A percentile compares a stretch with the other conserved stretches of the same genome.
Conservation (phyloP, 2,113 vertebrate genomes). For the Pomatostomus ruficeps region DNA sequence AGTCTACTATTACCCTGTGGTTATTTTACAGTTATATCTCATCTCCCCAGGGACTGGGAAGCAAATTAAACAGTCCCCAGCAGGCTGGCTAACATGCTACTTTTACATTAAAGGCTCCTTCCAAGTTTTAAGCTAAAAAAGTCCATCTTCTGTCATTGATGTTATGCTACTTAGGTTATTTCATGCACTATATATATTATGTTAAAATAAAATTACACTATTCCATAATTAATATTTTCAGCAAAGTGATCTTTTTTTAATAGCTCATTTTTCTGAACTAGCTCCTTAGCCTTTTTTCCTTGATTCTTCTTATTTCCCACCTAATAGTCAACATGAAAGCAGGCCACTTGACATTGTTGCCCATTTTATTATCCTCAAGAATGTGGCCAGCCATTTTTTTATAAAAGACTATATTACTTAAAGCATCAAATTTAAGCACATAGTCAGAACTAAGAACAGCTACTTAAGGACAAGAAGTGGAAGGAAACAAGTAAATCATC, state of each 20-base stretch:
- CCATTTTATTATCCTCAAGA: background rate
- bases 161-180: background rate
- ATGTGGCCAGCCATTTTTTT: background rate
- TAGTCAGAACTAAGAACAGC: background rate
- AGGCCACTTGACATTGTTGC: background rate
- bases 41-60: background rate
- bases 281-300: background rate
- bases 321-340: background rate
- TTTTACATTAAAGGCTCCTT: background rate
- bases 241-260: background rate
- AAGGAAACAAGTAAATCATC: slow-evolving; percentile 6
- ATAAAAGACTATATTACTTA: background rate
- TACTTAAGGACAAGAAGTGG: background rate
- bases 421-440: background rate
- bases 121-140: background rate
- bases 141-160: background rate
- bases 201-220: background rate
- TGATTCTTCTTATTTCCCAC: background rate
- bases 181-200: background rate
- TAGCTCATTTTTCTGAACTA: background rate
- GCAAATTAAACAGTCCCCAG: background rate
- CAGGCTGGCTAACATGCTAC: background rate
- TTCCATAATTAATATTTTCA: background rate
- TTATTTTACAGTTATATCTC: background rate
- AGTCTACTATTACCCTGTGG: background rate